These are phyloP conservation scores for Thera obeliscata DNA, from an alignment of 2,888 invertebrate species.

Conservation along the genomic window DNA sequence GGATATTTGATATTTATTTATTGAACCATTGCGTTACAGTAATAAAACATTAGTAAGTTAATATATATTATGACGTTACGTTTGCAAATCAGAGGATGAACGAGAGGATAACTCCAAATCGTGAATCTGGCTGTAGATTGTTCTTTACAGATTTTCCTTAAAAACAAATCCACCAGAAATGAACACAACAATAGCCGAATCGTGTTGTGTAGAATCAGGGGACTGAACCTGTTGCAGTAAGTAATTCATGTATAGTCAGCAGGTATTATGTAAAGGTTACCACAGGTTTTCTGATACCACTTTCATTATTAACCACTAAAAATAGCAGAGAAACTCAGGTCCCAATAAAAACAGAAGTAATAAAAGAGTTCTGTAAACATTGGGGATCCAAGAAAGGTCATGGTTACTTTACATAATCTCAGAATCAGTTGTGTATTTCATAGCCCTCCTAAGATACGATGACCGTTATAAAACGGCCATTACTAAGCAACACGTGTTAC, in stretches of 20 bases:
- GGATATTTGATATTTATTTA: too few species aligned
- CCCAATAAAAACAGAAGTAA: constrained; percentile 31
- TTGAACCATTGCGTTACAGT: too few species aligned
- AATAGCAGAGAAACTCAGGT: constrained; percentile 28
- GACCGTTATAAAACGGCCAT: not conserved
- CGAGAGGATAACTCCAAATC: too few species aligned
- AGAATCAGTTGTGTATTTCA: constrained; percentile 41
- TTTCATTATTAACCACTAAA: constrained; percentile 28
- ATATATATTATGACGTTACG: too few species aligned
- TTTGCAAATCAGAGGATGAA: too few species aligned
- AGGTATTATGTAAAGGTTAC: constrained; percentile 22
- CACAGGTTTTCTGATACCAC: constrained; percentile 26
- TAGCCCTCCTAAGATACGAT: not conserved
- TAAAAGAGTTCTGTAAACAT: constrained; percentile 36
- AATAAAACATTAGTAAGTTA: too few species aligned
- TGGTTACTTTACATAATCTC: constrained; percentile 53
- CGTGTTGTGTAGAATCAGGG: not conserved
- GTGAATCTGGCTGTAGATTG: too few species aligned
- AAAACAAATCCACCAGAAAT: too few species aligned
- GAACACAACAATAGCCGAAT: not conserved
- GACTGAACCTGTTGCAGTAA: not conserved
- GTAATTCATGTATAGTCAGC: not conserved
- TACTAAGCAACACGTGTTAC: not conserved
- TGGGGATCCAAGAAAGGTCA: constrained; percentile 50
- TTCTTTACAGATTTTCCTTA: too few species aligned